phyloP scores from a whole-genome alignment of 2,113 vertebrate genomes.

The Sebastes fasciatus region DNA sequence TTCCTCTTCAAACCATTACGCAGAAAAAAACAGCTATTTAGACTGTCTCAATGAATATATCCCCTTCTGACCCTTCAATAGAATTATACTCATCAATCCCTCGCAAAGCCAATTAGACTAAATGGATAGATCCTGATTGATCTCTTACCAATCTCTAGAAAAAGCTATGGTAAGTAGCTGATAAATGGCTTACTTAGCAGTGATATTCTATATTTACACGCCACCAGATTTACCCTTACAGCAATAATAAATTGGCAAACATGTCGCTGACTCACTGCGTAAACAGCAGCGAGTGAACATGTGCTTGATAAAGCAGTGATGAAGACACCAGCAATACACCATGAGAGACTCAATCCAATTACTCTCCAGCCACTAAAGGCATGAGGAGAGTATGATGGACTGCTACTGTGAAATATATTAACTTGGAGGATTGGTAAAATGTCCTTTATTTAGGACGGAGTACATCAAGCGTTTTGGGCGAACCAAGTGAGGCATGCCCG shows the following conservation, averaged over 20 bases:
- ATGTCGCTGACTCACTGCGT: background rate
- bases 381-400: conserved; percentile 37
- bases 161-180: conserved; percentile 22
- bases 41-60: conserved; percentile 16
- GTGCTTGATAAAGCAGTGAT: conserved; percentile 25
- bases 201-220: conserved; percentile 34
- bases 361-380: conserved; percentile 23
- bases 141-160: conserved; percentile 51
- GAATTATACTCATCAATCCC: conserved; percentile 51
- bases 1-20: background rate
- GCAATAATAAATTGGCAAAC: background rate
- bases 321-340: conserved; percentile 7
- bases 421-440: conserved; percentile 53
- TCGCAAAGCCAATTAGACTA: conserved; percentile 59
- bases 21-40: conserved; percentile 1
- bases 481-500: conserved; percentile 58
- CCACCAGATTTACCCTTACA: background rate
- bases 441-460: conserved; percentile 72
- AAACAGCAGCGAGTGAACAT: conserved; percentile 8
- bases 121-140: conserved; percentile 54
- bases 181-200: conserved; percentile 41
- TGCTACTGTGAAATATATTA: conserved; percentile 52
- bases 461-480: conserved; percentile 64
- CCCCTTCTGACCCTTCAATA: conserved; percentile 37
- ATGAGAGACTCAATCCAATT: conserved; percentile 36